Evolutionary conservation across 2,797 vertebrate genomes (phyloP), one percentile per base, ranked within the genome.

Genomic region (Enteromius thamalakanensis): DNA sequence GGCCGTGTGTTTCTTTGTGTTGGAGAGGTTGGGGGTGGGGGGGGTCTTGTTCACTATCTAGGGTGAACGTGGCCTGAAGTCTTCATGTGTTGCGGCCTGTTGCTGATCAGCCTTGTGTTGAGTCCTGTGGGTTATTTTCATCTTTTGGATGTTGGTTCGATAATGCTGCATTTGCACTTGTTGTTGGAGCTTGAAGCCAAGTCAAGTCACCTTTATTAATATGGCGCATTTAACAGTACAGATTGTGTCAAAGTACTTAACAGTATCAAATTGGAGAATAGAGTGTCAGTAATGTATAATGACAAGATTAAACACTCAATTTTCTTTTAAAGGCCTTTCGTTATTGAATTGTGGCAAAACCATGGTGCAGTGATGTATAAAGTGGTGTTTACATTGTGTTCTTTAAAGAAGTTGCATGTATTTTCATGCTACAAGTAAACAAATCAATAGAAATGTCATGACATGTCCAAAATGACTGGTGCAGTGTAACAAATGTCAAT

Each of bases 1-100:
- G 81, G 19, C 23, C 71, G 62, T 82, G 80, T 77, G 65, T 83
- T 77, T 77, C 81, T 83, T 83, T 83, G 81, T 83, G 81, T 83
- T 68, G 64, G 21, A 47, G 80, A 67, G 49, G 60, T 42, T 26
- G n/a, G 45, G 60, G 60, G 19, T 4, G 12, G 79, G 26, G 42
- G 29, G 55, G 23, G 34, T 64, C 72, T 58, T 58, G 72, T 58
- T 58, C 72, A 55, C 72, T 29, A 49, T 80, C 17, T 70, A 51
- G 60, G 49, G 49, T 80, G 53, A 68, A 79, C 77, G 65, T 79
- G 77, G 60, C 77, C 77, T 53, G 72, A 40, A 83, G 81, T 65
- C 81, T 83, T 83, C 71, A 68, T 74, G 64, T 75, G 81, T 37
- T 64, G 60, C 82, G 77, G 74, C 82, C 82, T 76, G 82, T 78